Evolutionary conservation across 2,888 invertebrate genomes (phyloP), one percentile per base, ranked within the genome.

Genomic region (Epistrophe grossulariae): DNA sequence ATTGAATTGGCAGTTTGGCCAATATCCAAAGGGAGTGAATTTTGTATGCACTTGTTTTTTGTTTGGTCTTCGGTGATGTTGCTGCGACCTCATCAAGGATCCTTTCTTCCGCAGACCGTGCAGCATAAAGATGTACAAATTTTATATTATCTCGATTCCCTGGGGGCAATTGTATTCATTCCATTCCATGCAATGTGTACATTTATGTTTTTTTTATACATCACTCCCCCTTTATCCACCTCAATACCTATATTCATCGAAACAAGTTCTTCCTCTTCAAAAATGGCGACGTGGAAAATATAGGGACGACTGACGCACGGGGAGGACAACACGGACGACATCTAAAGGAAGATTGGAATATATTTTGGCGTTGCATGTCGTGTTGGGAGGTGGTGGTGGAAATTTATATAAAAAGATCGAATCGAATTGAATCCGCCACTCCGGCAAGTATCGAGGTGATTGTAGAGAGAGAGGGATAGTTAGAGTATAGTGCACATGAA

Each of bases 1-100:
- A 90, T 89, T 90, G 90, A 90, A 91, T 91, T 91, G 92, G 90
- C 91, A 91, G 91, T 90, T 92, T 92, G 92, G 92, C 91, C 89
- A 89, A 79, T 89, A 89, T 91, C 92, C 92, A 92, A 90, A 24
- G 88, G 87, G 85, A 88, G 88, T 89, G 89, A 59, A 82, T 73
- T 59, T 74, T 72, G 74, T 24, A 24, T 81, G 73, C 62, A 70
- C 70, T 82, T 81, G 68, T 68, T 78, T 87, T 71, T 79, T 87
- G 57, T 68, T n/a, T 43, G 38, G 50, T 28, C 28, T 4, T 24
- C 72, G 28, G 48, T 48, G 13, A 31, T 48, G 48, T 48, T 45
- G 68, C 24, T 55, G 57, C 81, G 78, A 85, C 78, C 78, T 85
- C 85, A 85, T 82, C 85, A 85, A 74, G 82, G 64, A 82, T 71